Conservation (phyloP, 2,888 invertebrate genomes). For the Glyphotaelius pellucidus region DNA sequence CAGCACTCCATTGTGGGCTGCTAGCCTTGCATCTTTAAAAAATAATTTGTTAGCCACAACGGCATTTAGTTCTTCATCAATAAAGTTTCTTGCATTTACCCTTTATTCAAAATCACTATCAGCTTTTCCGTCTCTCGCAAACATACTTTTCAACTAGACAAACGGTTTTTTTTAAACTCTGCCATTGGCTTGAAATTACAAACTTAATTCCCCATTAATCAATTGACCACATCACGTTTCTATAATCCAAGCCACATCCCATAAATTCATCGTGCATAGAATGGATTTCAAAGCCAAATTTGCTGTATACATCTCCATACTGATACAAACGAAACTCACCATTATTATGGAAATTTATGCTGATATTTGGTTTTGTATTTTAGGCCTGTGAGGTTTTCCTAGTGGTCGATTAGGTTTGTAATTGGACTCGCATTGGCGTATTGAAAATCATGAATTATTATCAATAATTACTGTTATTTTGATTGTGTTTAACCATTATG, state of each 20-base stretch:
- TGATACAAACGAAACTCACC: background rate
- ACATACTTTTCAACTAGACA: too few relatives aligned
- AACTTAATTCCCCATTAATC: background rate
- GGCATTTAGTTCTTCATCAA: too few relatives aligned
- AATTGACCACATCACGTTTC: background rate
- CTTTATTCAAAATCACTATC: too few relatives aligned
- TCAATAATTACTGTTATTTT: background rate
- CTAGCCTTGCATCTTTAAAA: too few relatives aligned
- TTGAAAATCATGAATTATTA: background rate
- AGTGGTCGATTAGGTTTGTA: background rate
- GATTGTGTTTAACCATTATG: background rate
- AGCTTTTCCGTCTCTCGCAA: too few relatives aligned
- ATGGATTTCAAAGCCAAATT: background rate
- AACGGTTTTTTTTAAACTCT: too few relatives aligned
- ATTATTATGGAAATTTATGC: background rate
- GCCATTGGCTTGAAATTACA: too few relatives aligned
- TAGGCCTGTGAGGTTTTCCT: background rate
- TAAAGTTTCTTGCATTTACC: too few relatives aligned
- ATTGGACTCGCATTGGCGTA: background rate
- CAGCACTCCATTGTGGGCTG: too few relatives aligned
- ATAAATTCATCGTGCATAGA: background rate
- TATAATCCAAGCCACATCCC: background rate
- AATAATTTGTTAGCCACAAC: too few relatives aligned
- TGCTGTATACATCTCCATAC: background rate
- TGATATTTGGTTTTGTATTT: background rate